These are phyloP conservation scores for Andrena haemorrhoa DNA, from an alignment of 2,888 invertebrate species.

Conservation along the genomic window DNA sequence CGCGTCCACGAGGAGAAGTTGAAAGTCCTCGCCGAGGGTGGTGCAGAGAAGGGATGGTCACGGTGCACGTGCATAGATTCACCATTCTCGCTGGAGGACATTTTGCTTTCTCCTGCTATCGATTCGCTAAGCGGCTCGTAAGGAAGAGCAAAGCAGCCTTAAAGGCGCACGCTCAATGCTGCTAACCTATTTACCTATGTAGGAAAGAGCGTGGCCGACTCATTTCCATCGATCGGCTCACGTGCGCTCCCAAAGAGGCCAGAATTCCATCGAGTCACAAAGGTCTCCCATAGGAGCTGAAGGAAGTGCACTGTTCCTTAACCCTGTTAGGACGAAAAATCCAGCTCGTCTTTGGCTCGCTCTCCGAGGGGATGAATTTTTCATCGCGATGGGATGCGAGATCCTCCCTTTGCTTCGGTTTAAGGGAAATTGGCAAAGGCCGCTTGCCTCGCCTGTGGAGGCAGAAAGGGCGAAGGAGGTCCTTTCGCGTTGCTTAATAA, in stretches of 20 bases:
- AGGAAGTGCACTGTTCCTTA: background rate
- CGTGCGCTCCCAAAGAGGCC: slow-evolving; percentile 22
- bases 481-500: background rate
- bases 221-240: slow-evolving; percentile 67
- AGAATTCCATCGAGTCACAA: slow-evolving; percentile 29
- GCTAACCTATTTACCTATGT: slow-evolving; percentile 76
- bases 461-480: background rate
- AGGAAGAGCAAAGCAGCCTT: slow-evolving; percentile 74
- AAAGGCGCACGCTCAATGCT: slow-evolving; percentile 76
- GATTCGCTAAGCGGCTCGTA: slow-evolving; percentile 73
- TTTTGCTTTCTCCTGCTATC: slow-evolving; percentile 72
- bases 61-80: slow-evolving; percentile 39
- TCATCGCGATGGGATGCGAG: background rate
- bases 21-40: too few species aligned
- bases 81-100: slow-evolving; percentile 52
- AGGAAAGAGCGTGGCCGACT: slow-evolving; percentile 66
- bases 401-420: background rate
- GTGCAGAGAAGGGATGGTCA: background rate
- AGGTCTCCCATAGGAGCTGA: background rate
- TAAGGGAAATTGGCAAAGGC: background rate
- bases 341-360: background rate
- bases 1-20: background rate
- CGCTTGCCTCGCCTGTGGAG: background rate
- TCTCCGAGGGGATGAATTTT: slow-evolving; percentile 7
- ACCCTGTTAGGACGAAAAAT: background rate